Evolutionary conservation across 2,888 invertebrate genomes (phyloP), one percentile per base, ranked within the genome.

Genomic region (Chloromyia formosa): DNA sequence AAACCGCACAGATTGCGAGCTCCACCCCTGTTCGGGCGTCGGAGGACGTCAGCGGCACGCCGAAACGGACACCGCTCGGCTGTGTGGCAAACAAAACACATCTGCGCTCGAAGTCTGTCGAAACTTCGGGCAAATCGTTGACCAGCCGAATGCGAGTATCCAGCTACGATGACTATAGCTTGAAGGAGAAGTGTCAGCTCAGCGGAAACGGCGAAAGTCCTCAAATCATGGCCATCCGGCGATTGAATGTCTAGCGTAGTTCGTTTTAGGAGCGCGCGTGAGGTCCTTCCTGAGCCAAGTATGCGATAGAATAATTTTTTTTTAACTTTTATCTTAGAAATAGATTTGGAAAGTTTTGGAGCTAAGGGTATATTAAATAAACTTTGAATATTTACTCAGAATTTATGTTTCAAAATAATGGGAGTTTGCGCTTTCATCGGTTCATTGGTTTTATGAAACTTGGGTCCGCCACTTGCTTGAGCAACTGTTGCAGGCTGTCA

Each of bases 61-160:
- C 53, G 49, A 75, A 74, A 54, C 61, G 77, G 3, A 77, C 78
- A 22, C 77, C 77, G 5, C 16, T 78, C 1, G 66, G 77, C 20
- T 77, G 78, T 58, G 74, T 77, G 9, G 76, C 68, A 0, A 78
- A 77, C 49, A 77, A 75, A 45, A 18, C 75, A 0, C 74, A 77
- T 42, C 40, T 74, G n/a, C 66, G 77, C 16, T 75, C 75, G 0
- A 77, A 74, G 58, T 77, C 77, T 3, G 69, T 42, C 0, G 77
- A 77, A 45, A 77, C 66, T 68, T 49, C 73, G 3, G 61, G 23
- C 14, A 75, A 71, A 18, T 69, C 73, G 20, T 16, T 49, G 12
- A 71, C 58, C 14, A 45, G 49, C 1, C 68, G 35, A 60, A 10
- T 76, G 12, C 53, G 56, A 0, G 16, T 56, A 9, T 61, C 69